Percentiles rank a stretch among this genome's conserved stretches.
These are phyloP conservation scores for Herminia tarsipennalis DNA, from an alignment of 2,888 invertebrate genomes.

Conservation along the genomic window DNA sequence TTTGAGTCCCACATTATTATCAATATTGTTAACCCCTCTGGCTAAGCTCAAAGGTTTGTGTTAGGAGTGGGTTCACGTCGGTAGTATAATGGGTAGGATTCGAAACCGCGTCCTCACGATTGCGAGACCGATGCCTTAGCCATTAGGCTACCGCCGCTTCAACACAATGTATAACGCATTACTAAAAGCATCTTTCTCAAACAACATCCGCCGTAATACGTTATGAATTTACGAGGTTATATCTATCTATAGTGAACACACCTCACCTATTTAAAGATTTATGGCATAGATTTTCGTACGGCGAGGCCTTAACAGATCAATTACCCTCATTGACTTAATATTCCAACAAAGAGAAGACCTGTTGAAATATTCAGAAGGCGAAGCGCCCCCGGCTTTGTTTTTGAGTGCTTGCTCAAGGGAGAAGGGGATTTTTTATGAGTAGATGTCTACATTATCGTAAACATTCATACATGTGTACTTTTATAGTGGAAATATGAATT, in stretches of 20 bases:
- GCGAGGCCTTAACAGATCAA: slow-evolving; percentile 75
- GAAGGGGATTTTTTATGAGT: slow-evolving; percentile 75
- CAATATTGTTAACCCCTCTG: no score
- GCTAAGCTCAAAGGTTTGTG: no score
- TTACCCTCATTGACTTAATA: slow-evolving; percentile 85
- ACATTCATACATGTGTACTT: slow-evolving; percentile 62
- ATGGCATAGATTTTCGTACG: slow-evolving; percentile 62
- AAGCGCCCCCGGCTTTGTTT: slow-evolving; percentile 77
- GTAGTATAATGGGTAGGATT: no score
- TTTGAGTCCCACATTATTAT: no score
- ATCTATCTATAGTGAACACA: slow-evolving; percentile 29
- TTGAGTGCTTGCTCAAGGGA: slow-evolving; percentile 75
- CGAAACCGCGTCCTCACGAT: no score
- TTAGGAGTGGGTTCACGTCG: no score
- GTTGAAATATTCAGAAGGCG: slow-evolving; percentile 80
- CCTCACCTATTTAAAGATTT: slow-evolving; percentile 62
- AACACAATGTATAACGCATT: no score
- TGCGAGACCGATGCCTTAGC: no score
- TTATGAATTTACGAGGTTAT: slow-evolving; percentile 37
- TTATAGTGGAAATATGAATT: slow-evolving; percentile 41
- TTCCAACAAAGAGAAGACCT: slow-evolving; percentile 80
- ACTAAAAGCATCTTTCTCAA: slow-evolving; percentile 2
- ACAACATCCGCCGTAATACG: slow-evolving; percentile 13
- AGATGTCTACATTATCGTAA: slow-evolving; percentile 77
- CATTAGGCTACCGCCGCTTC: no score